phyloP scores from a whole-genome alignment of 2,113 vertebrate genomes.

The Copsychus sechellarum region DNA sequence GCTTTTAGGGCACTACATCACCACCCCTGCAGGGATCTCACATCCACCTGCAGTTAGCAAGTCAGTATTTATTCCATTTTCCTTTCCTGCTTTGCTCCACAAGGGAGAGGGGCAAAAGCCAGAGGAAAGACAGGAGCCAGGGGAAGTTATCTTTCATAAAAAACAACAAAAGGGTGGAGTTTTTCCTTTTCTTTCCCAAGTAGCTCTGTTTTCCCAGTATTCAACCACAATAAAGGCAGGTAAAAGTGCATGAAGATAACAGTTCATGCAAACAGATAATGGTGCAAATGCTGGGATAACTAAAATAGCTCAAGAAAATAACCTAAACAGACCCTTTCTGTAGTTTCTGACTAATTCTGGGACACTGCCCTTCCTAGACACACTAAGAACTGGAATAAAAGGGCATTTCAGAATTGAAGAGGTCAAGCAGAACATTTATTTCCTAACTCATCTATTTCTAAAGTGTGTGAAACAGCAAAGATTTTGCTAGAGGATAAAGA shows the following conservation, averaged over 20 bases:
- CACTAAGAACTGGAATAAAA: not conserved
- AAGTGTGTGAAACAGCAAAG: not conserved
- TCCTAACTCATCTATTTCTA: not conserved
- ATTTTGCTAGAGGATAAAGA: not conserved
- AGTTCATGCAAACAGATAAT: not conserved
- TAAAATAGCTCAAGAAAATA: not conserved
- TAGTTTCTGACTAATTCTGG: not conserved
- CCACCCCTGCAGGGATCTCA: not conserved
- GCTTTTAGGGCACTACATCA: not conserved
- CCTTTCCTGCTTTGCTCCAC: not conserved
- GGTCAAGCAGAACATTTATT: not conserved
- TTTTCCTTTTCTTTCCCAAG: not conserved
- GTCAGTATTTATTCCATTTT: not conserved
- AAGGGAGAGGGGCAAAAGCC: not conserved
- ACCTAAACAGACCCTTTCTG: not conserved
- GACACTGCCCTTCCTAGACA: not conserved
- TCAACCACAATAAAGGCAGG: not conserved
- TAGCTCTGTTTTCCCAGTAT: not conserved
- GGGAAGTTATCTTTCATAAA: not conserved
- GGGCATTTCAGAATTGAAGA: not conserved
- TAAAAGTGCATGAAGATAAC: not conserved
- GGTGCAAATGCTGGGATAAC: not conserved
- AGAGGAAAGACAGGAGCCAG: not conserved
- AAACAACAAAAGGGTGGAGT: not conserved
- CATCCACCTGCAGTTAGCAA: rapidly evolving